Evolutionary conservation across 2,888 invertebrate species (phyloP).

Genomic region (Dexiosoma caninum): DNA sequence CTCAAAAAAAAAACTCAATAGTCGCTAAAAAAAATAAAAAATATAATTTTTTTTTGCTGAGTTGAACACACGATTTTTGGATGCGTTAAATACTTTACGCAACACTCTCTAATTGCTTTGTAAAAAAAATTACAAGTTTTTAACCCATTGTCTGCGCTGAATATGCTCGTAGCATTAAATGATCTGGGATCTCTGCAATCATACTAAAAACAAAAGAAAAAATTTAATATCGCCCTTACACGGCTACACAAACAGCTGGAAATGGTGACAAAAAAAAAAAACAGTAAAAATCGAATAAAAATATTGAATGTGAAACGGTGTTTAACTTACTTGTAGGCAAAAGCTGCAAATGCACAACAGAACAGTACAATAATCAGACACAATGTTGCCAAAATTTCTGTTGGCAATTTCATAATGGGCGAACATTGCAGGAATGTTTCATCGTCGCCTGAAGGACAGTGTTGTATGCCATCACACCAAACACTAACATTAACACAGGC

Average conservation of each 20-base stretch:
- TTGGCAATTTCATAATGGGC: conserved; percentile 86
- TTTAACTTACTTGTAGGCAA: conserved; percentile 79
- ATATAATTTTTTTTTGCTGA: too few relatives aligned
- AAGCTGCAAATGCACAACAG: conserved; percentile 78
- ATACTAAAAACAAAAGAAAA: too few relatives aligned
- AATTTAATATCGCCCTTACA: neutral
- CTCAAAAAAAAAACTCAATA: too few relatives aligned
- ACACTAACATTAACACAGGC: conserved; percentile 88
- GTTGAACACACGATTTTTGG: too few relatives aligned
- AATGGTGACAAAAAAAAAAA: conserved; percentile 23
- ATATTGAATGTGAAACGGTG: neutral
- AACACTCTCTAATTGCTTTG: too few relatives aligned
- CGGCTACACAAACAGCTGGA: neutral
- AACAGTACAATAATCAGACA: conserved; percentile 78
- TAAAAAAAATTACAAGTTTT: too few relatives aligned
- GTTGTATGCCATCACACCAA: conserved; percentile 88
- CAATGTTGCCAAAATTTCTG: conserved; percentile 83
- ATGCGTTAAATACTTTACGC: too few relatives aligned
- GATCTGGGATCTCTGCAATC: too few relatives aligned
- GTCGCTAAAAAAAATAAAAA: too few relatives aligned
- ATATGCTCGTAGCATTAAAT: too few relatives aligned
- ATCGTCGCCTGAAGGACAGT: conserved; percentile 89
- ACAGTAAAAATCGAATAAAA: neutral
- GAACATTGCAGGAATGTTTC: conserved; percentile 89
- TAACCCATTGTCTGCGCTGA: too few relatives aligned